Base-by-base conservation (phyloP, 92 coral and sea anemone species). In the Porites lobata region DNA sequence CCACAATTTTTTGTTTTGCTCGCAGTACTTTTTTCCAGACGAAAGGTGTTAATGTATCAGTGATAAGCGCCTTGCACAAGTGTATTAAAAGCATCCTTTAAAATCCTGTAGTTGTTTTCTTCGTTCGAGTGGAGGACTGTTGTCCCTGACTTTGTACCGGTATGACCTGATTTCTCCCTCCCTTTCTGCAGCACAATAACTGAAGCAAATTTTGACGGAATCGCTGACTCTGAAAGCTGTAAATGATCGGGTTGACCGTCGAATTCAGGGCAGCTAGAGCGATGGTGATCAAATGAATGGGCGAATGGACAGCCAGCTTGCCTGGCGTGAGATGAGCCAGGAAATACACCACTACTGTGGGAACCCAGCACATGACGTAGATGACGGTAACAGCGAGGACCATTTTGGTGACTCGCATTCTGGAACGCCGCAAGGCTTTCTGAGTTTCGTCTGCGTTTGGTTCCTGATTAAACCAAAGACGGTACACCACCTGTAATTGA, bases 301-400 rank as follows among this genome's bases (percentile, higher is more conserved):
- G 69, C 63, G 63, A 57, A 57, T 57, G 63, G 0, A 57, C 63
- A 57, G 63, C 17, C 17, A 10, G 14, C 63, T 57, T 57, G 63
- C 17, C 14, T 57, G 63, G 63, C 17, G 17, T 57, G 63, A 57
- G 8, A 15, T 57, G 17, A 29, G 50, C 74, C 74, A 79, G 72
- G 21, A 79, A 14, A n/a, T 64, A 79, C 29, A 64, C 62, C 38
- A 63, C 18, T 24, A 79, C 43, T 7, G 70, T 63, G 71, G 84
- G 73, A 50, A 79, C 69, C 84, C 73, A 79, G 57, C 84, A 79
- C 14, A 80, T 56, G 19, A 80, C 67, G 21, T 79, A 79, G 18
- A 79, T 50, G 43, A 79, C 24, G 20, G 72, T 79, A 17, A 80
- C 85, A 22, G 85, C 70, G 9, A 80, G 29, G 15, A 70, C 85